Evolutionary conservation across 2,888 invertebrate species (phyloP).

Genomic region (Amphimallon solstitiale): DNA sequence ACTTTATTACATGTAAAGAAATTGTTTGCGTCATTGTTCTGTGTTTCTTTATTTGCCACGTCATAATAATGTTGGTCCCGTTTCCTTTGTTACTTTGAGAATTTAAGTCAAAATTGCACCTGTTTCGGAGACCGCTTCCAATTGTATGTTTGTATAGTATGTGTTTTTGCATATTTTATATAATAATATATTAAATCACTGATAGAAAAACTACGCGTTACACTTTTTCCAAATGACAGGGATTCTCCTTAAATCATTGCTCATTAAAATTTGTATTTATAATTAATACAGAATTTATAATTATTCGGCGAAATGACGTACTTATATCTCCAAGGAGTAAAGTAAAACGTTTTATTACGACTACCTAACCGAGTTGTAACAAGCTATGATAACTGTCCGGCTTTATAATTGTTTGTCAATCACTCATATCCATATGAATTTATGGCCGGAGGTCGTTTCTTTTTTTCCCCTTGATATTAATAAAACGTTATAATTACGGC

Average conservation of each 20-base stretch:
- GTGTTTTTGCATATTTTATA: too few relatives aligned
- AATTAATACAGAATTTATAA: constrained; percentile 35
- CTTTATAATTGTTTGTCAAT: constrained; percentile 50
- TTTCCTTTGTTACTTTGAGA: neutral
- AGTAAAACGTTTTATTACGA: constrained; percentile 43
- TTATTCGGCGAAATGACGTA: constrained; percentile 15
- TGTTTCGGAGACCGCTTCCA: constrained; percentile 25
- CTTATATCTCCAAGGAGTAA: neutral
- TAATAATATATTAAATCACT: too few relatives aligned
- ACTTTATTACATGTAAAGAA: constrained; percentile 6
- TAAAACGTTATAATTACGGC: constrained; percentile 37
- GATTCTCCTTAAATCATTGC: constrained; percentile 30
- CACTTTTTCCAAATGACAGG: too few relatives aligned
- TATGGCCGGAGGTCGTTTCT: constrained; percentile 37
- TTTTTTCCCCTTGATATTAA: too few relatives aligned
- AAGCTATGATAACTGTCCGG: constrained; percentile 43
- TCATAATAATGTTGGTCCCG: neutral
- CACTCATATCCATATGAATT: constrained; percentile 37
- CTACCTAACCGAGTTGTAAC: too few relatives aligned
- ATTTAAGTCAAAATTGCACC: constrained; percentile 25
- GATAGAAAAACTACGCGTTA: too few relatives aligned
- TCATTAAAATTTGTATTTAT: constrained; percentile 24
- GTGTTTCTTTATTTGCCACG: neutral
- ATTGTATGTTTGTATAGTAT: too few relatives aligned
- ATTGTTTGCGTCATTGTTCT: constrained; percentile 1